Conservation (phyloP, 2,113 vertebrate genomes). For the Leuciscus idus region DNA sequence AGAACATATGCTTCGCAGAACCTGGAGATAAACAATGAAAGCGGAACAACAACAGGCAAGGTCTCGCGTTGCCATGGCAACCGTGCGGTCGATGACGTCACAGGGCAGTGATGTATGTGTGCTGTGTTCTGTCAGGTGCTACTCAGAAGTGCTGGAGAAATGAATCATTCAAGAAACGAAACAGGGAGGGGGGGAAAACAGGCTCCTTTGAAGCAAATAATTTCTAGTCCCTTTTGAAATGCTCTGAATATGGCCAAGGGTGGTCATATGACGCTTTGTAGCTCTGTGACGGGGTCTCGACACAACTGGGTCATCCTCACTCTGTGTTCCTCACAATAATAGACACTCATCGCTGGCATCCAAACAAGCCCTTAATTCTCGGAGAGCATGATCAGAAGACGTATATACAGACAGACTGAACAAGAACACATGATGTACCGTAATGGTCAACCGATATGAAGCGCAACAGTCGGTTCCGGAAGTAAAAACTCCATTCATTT, state of each 20-base stretch:
- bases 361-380: background rate
- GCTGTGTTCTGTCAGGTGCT: slow-evolving; percentile 45
- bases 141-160: slow-evolving; percentile 41
- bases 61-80: slow-evolving; percentile 67
- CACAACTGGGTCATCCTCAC: slow-evolving; percentile 53
- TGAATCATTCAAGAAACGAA: slow-evolving; percentile 40
- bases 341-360: slow-evolving; percentile 24
- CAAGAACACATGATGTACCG: background rate
- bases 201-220: slow-evolving; percentile 28
- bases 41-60: slow-evolving; percentile 51
- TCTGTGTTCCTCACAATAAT: slow-evolving; percentile 24
- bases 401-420: background rate
- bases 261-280: slow-evolving; percentile 47
- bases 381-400: background rate
- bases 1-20: slow-evolving; percentile 3
- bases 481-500: no score
- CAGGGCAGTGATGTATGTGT: slow-evolving; percentile 37
- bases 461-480: no score
- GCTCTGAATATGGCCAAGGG: slow-evolving; percentile 42
- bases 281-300: slow-evolving; percentile 39
- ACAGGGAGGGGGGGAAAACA: slow-evolving; percentile 7
- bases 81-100: slow-evolving; percentile 50
- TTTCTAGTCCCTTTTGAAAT: slow-evolving; percentile 40
- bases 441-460: background rate
- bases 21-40: slow-evolving; percentile 34